Conservation (phyloP, 2,113 vertebrate species). For the Corynorhinus townsendii region DNA sequence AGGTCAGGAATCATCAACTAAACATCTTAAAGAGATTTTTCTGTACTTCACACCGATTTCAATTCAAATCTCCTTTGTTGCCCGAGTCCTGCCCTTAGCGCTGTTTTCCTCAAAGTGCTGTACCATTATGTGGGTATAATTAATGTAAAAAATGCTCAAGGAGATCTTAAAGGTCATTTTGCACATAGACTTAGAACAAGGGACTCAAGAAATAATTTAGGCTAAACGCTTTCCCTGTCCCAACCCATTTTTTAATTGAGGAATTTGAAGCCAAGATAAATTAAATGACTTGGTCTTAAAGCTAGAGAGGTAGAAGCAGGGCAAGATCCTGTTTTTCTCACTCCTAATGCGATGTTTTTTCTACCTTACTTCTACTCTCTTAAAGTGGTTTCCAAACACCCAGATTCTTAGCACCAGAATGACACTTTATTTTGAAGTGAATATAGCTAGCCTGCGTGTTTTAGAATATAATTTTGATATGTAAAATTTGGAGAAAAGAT, state of each 20-base stretch:
- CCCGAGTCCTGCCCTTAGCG: neutral
- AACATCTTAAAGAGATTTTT: neutral
- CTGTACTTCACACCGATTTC: neutral
- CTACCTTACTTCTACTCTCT: slow-evolving; percentile 12
- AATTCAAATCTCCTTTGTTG: neutral
- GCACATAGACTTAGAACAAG: neutral
- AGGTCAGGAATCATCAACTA: neutral
- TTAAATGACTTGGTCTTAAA: neutral
- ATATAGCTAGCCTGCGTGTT: neutral
- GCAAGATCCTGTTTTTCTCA: neutral
- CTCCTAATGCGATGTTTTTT: neutral
- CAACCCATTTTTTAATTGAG: neutral
- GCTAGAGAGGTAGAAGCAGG: neutral
- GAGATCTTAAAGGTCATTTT: neutral
- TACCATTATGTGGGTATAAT: neutral
- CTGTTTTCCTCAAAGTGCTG: neutral
- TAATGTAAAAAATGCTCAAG: neutral
- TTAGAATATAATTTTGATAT: slow-evolving; percentile 49
- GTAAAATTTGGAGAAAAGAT: slow-evolving; percentile 47
- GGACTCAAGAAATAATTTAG: neutral
- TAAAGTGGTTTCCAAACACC: neutral
- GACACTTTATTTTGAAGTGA: slow-evolving; percentile 34
- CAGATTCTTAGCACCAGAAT: neutral
- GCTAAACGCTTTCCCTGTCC: neutral
- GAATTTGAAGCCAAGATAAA: neutral